phyloP scores from a whole-genome alignment of 2,797 vertebrate genomes.

The Crenuchus spilurus region DNA sequence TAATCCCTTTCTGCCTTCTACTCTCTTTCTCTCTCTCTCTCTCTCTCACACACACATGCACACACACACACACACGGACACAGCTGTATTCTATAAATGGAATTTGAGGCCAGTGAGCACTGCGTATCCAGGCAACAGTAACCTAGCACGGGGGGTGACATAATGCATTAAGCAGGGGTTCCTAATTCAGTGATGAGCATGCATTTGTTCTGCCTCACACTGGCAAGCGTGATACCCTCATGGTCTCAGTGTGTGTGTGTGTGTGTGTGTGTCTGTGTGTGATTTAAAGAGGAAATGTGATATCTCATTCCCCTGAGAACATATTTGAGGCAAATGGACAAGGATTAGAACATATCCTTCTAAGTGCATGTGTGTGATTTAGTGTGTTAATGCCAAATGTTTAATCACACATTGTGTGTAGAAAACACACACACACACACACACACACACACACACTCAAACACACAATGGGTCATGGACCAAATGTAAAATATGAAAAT shows the following conservation, averaged over 20 bases:
- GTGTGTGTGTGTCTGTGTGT: conserved; percentile 28
- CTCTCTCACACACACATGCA: background rate
- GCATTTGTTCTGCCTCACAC: conserved; percentile 49
- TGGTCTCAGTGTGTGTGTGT: conserved; percentile 14
- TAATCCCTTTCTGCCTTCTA: background rate
- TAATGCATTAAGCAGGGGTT: conserved; percentile 65
- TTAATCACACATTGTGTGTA: conserved; percentile 4
- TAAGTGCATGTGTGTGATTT: conserved; percentile 13
- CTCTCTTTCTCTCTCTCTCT: background rate
- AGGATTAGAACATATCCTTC: conserved; percentile 2
- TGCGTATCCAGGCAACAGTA: conserved; percentile 80
- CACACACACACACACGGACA: conserved; percentile 17
- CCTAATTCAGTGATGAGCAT: conserved; percentile 59
- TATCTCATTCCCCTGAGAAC: conserved; percentile 17
- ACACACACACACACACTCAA: conserved; percentile 3
- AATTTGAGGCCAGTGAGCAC: conserved; percentile 64
- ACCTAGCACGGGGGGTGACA: conserved; percentile 69
- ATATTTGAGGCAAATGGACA: conserved; percentile 26
- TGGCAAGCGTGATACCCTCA: conserved; percentile 28
- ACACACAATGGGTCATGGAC: conserved; percentile 36
- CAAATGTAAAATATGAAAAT: conserved; percentile 11
- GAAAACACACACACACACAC: background rate
- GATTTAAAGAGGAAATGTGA: conserved; percentile 39
- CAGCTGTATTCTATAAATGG: conserved; percentile 70
- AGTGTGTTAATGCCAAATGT: background rate